A percentile compares a stretch with the other conserved stretches of the same genome.
phyloP scores from a whole-genome alignment of 2,797 vertebrate genomes.

The Enteromius fasciolatus region DNA sequence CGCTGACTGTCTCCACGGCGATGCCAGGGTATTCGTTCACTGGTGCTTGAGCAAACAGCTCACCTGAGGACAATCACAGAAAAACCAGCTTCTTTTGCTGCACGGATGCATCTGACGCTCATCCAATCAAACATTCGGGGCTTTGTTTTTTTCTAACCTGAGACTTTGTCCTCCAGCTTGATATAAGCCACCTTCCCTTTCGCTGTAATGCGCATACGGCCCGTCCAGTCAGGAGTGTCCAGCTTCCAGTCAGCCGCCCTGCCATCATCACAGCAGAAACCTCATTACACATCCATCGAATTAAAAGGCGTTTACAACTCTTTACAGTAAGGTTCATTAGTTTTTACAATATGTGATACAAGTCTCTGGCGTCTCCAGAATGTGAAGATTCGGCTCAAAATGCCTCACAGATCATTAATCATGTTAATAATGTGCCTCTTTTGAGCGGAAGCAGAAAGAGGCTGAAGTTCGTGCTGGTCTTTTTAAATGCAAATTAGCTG shows the following conservation, averaged over 20 bases:
- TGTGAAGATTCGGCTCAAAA: too few relatives aligned
- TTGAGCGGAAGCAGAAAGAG: too few relatives aligned
- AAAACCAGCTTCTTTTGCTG: not conserved
- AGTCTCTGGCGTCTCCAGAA: too few relatives aligned
- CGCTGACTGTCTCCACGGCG: slow-evolving; percentile 89
- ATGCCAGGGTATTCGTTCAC: slow-evolving; percentile 88
- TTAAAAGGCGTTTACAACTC: not conserved
- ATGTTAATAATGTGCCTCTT: too few relatives aligned
- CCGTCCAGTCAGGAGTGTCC: slow-evolving; percentile 91
- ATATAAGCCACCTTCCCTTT: slow-evolving; percentile 89
- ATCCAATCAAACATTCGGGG: not conserved
- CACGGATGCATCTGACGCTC: not conserved
- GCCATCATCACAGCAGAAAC: slow-evolving; percentile 32
- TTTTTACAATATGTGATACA: too few relatives aligned
- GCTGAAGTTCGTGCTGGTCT: too few relatives aligned
- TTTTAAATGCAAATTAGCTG: too few relatives aligned
- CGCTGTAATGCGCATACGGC: slow-evolving; percentile 89
- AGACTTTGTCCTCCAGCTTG: slow-evolving; percentile 92
- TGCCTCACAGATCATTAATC: too few relatives aligned
- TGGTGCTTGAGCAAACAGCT: slow-evolving; percentile 93
- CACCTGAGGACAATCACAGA: slow-evolving; percentile 75
- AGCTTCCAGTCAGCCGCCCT: slow-evolving; percentile 97
- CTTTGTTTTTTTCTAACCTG: slow-evolving; percentile 73
- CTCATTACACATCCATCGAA: not conserved
- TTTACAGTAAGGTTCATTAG: too few relatives aligned